Conservation (phyloP, 30 jellyfish, hydroid and myxozoan species). For the Pseudorhiza aurosa region DNA sequence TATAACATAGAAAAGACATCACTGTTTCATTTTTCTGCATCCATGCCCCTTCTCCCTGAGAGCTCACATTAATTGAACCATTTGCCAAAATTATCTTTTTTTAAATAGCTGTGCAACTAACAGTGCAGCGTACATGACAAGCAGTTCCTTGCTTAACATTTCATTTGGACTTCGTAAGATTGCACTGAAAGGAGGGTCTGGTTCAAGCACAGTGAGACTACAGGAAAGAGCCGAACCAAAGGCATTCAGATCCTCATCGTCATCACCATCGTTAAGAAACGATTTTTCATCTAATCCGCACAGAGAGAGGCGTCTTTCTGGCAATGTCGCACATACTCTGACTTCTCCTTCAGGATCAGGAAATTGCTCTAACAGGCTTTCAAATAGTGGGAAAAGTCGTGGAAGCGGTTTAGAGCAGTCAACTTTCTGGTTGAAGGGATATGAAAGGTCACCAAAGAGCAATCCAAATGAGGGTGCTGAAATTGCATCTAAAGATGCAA, state of each 20-base stretch:
- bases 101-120: conserved; percentile 38
- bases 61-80: too few species aligned
- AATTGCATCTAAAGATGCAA: too few species aligned
- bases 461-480: too few species aligned
- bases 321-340: background rate
- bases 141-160: conserved; percentile 66
- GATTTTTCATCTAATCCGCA: conserved; percentile 19
- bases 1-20: too few species aligned
- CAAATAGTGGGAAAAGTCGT: background rate
- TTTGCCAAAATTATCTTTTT: background rate
- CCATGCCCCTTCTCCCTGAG: too few species aligned
- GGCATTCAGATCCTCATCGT: background rate
- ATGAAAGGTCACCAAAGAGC: conserved; percentile 9
- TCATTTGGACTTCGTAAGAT: conserved; percentile 87
- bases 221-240: conserved; percentile 70
- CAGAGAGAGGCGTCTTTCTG: too few species aligned
- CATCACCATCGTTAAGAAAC: conserved; percentile 5
- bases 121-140: conserved; percentile 76
- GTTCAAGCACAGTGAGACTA: conserved; percentile 17
- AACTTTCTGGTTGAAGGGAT: conserved; percentile 45
- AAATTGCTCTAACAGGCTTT: background rate
- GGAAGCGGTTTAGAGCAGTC: background rate
- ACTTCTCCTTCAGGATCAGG: background rate
- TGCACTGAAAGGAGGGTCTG: conserved; percentile 54
- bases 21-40: too few species aligned